A percentile compares a stretch with the other conserved stretches of the same genome.
Evolutionary conservation across 2,888 invertebrate species (phyloP).

Genomic region (Trichacis sp.): DNA sequence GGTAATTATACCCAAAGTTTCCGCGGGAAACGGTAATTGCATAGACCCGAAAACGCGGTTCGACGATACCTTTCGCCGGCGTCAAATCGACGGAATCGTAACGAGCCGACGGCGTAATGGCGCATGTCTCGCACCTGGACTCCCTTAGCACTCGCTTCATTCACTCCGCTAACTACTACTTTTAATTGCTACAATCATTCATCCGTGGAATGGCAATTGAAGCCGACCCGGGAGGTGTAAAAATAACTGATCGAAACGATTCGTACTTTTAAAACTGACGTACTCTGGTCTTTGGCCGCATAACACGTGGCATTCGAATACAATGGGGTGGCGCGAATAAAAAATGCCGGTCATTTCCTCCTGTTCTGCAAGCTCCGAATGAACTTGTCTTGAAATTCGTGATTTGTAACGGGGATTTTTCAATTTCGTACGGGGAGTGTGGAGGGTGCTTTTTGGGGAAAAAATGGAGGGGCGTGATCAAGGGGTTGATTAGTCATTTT

Average conservation of each 20-base stretch:
- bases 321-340: too few relatives aligned
- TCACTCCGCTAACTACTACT: neutral
- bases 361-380: too few relatives aligned
- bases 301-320: too few relatives aligned
- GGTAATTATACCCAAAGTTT: slow-evolving; percentile 10
- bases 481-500: too few relatives aligned
- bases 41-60: neutral
- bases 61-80: neutral
- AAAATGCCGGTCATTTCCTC: too few relatives aligned
- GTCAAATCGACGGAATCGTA: neutral
- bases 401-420: too few relatives aligned
- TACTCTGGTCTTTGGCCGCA: too few relatives aligned
- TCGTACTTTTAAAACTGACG: too few relatives aligned
- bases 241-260: neutral
- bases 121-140: neutral
- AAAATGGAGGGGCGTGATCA: too few relatives aligned
- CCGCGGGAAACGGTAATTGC: neutral
- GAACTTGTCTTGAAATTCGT: too few relatives aligned
- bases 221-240: neutral
- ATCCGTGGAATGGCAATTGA: neutral
- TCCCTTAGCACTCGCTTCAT: neutral
- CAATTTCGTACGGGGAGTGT: too few relatives aligned
- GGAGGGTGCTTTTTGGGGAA: too few relatives aligned
- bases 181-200: neutral
- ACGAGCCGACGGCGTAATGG: neutral